These are phyloP conservation scores for Rallus crepitans DNA, from an alignment of 2,797 vertebrate species.

Conservation along the genomic window DNA sequence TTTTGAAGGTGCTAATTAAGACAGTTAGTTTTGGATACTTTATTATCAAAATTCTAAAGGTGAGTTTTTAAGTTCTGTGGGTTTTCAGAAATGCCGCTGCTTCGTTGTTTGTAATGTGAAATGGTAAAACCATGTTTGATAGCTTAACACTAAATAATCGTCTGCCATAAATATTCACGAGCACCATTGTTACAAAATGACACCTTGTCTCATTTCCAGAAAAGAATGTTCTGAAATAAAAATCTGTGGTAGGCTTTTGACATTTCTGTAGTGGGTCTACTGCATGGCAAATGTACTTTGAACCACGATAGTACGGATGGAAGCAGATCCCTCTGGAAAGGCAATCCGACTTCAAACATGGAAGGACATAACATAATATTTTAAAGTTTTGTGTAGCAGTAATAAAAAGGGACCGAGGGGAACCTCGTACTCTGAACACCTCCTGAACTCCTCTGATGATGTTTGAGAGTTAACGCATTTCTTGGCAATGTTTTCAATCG, in stretches of 20 bases:
- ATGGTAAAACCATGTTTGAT: neutral
- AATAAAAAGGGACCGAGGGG: neutral
- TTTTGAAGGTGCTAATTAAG: neutral
- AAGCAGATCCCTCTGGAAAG: slow-evolving; percentile 32
- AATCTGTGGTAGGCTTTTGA: slow-evolving; percentile 55
- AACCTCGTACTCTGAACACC: neutral
- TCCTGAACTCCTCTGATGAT: neutral
- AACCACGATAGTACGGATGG: neutral
- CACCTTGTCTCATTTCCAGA: slow-evolving; percentile 8
- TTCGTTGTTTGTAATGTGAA: slow-evolving; percentile 7
- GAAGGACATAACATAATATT: neutral
- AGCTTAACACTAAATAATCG: neutral
- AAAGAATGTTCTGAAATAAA: slow-evolving; percentile 38
- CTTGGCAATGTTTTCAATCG: neutral
- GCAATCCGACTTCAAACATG: neutral
- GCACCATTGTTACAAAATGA: neutral
- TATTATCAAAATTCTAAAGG: slow-evolving; percentile 10
- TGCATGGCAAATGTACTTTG: neutral
- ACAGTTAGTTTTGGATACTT: neutral
- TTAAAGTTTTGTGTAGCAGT: neutral
- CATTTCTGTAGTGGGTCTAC: slow-evolving; percentile 19
- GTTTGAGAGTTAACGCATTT: neutral
- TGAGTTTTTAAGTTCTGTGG: slow-evolving; percentile 7
- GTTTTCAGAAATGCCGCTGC: neutral
- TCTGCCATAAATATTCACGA: neutral